Base-by-base conservation (phyloP, 1,140 invertebrate genomes). In the Lepidurus packardi region DNA sequence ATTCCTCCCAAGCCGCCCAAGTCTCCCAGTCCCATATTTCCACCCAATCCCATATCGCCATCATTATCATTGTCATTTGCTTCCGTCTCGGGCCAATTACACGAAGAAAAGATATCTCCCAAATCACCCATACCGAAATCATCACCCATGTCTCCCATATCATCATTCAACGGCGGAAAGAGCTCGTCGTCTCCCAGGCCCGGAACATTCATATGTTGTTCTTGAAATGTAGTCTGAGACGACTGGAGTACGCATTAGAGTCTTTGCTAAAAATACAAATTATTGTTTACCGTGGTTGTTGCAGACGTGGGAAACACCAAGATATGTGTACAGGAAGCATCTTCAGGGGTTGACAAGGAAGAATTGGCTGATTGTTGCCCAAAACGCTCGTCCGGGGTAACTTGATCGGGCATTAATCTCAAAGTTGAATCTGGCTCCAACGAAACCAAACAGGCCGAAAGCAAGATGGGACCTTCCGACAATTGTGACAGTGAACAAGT, bases 221-320 rank as follows among this genome's bases (percentile, higher is more conserved):
- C 92, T 85, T 92, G 90, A 86, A 94, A 94, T 76, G 93, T 91
- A 77, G 92, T 92, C 83, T 94, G 94, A 75, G 93, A 93, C 24
- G 93, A 94, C 92, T 94, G 81, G 25, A 87, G 85, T 80, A 11
- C 79, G 81, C 80, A 80, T 81, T 65, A 81, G 80, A 76, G 24
- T 42, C 16, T 13, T 13, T n/a, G 25, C n/a, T 25, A 77, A 80
- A 79, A 41, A 45, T 73, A 73, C 43, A 8, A 73, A 78, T 47
- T 43, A 53, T 77, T 43, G 42, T 47, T 47, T 5, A 95, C 94
- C 90, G 96, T 94, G 78, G 95, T 96, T 44, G 94, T 96, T 43
- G 97, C 96, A 78, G 96, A 98, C 9, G 96, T 99, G 74, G 98
- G 98, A 87, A 99, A 99, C 79, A 99, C 97, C 79, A 99, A 90